Percentiles rank a stretch among this genome's conserved stretches.
phyloP scores from a whole-genome alignment of 2,888 invertebrate genomes.

The Lysandra coridon region DNA sequence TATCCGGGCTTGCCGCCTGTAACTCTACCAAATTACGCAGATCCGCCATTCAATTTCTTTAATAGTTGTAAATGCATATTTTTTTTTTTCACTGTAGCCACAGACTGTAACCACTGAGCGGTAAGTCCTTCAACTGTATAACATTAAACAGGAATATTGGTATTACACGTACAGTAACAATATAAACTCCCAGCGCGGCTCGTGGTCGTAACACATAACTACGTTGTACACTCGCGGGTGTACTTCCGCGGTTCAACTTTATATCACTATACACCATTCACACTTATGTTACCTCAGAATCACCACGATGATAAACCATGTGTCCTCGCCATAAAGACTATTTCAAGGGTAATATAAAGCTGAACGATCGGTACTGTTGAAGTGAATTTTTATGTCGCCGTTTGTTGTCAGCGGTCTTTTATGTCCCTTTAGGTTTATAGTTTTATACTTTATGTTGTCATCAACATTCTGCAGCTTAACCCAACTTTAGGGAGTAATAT shows the following conservation, averaged over 20 bases:
- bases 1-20: too few species aligned
- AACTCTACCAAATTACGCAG: too few species aligned
- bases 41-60: too few species aligned
- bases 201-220: too few species aligned
- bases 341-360: not conserved
- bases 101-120: too few species aligned
- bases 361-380: not conserved
- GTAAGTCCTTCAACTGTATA: too few species aligned
- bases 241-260: not conserved
- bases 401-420: not conserved
- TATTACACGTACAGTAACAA: too few species aligned
- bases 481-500: not conserved
- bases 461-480: not conserved
- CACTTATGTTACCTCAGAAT: not conserved
- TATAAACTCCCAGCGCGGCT: too few species aligned
- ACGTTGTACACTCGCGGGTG: not conserved
- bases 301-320: not conserved
- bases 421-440: not conserved
- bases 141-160: too few species aligned
- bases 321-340: not conserved
- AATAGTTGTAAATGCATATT: too few species aligned
- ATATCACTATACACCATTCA: not conserved
- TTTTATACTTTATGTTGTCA: not conserved
- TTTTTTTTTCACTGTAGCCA: too few species aligned
- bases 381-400: constrained; percentile 2